Base-by-base conservation (phyloP, 2,888 invertebrate species). In the Zonitis immaculata region DNA sequence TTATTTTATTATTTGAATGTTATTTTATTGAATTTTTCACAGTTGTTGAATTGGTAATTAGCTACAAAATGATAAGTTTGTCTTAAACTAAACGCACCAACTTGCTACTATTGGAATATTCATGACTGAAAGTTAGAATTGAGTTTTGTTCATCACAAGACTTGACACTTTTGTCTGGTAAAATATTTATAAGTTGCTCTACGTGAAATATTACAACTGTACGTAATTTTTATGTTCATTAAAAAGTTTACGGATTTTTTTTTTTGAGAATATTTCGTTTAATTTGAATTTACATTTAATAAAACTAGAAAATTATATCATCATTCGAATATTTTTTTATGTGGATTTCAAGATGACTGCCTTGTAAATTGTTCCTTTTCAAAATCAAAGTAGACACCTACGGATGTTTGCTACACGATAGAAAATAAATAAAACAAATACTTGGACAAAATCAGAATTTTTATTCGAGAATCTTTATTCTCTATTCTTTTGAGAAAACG, bases 401-500 rank as follows among this genome's bases (percentile, higher is more conserved):
- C 16, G n/a, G 30, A 12, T 14, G 8, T 35, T 7, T 35, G 16
- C 16, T 20, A 47, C 32, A 49, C 45, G 52, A 49, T 44, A 48
- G n/a, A n/a, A n/a, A n/a, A n/a, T 51, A 49, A 50, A 52, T 52
- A 49, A 52, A 35, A 35, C 35, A 56, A 52, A 47, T 47, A 45
- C 50, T n/a, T n/a, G n/a, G n/a, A 52, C 52, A 32, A 52, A 56
- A 56, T 56, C 52, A 47, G 49, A 42, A 56, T 58, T 58, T 57
- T 52, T 54, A 58, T 59, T 59, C 49, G 49, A 51, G 54, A 58
- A 61, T 57, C 59, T 59, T 56, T 58, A 58, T 62, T 50, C 52
- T 50, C 52, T 50, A 44, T 52, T 52, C 46, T 53, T n/a, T 44
- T 51, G 56, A 52, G 60, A 60, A 60, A 60, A 58, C 56, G 58